phyloP scores from a whole-genome alignment of 2,888 invertebrate genomes.

The Drymonia ruficornis region DNA sequence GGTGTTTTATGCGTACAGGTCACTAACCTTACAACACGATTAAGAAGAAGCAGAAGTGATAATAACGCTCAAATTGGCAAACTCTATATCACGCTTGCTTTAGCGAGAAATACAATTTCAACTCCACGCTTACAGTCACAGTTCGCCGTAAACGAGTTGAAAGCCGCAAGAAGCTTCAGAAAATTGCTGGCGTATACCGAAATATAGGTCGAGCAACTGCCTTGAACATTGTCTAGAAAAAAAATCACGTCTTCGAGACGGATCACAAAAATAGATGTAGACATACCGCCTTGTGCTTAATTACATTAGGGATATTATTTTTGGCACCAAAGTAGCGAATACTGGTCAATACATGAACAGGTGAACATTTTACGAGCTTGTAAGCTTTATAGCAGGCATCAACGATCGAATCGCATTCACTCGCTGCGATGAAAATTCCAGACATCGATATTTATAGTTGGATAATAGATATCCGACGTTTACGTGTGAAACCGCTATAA shows the following conservation, averaged over 20 bases:
- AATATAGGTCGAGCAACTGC: constrained; percentile 60
- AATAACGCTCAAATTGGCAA: neutral
- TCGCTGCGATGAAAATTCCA: constrained; percentile 56
- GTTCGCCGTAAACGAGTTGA: constrained; percentile 15
- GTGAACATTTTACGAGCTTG: constrained; percentile 54
- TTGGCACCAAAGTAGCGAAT: constrained; percentile 36
- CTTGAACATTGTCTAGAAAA: constrained; percentile 54
- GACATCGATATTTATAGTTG: constrained; percentile 59
- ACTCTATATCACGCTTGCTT: neutral
- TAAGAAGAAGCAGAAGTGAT: neutral
- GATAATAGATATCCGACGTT: constrained; percentile 49
- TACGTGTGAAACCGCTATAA: constrained; percentile 53
- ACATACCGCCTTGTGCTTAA: constrained; percentile 69
- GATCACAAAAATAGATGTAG: constrained; percentile 55
- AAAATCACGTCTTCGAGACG: constrained; percentile 50
- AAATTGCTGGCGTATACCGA: constrained; percentile 33
- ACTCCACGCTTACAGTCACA: constrained; percentile 12
- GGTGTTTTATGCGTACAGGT: neutral
- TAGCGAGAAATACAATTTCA: constrained; percentile 7
- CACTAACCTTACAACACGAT: too few species aligned
- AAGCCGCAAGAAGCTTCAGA: constrained; percentile 24
- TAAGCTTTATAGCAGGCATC: constrained; percentile 52
- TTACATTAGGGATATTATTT: constrained; percentile 50
- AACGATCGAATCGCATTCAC: constrained; percentile 56
- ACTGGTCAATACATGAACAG: constrained; percentile 47